Percentiles rank a stretch among this genome's conserved stretches.
These are phyloP conservation scores for Meteorus sp. DNA, from an alignment of 1,140 invertebrate genomes.

Conservation along the genomic window DNA sequence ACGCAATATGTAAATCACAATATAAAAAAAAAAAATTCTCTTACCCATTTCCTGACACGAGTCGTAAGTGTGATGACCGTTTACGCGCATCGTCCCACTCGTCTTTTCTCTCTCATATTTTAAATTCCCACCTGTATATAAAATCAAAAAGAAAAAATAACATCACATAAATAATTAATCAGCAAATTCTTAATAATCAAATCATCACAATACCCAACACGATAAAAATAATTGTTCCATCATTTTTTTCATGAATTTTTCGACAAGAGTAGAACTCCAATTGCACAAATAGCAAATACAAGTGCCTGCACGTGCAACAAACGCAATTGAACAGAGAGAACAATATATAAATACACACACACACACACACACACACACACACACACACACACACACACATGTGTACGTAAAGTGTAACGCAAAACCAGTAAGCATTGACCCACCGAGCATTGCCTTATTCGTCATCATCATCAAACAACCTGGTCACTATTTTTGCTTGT, in stretches of 20 bases:
- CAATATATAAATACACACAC: conserved; percentile 14
- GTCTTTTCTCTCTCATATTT: conserved; percentile 50
- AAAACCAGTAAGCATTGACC: conserved; percentile 57
- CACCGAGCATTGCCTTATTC: conserved; percentile 51
- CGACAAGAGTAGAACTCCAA: no score
- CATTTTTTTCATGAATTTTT: no score
- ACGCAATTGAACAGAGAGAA: no score
- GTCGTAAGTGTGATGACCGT: conserved; percentile 48
- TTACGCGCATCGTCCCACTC: conserved; percentile 51
- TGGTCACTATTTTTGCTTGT: conserved; percentile 37
- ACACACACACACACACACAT: no score
- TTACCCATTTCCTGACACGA: conserved; percentile 55
- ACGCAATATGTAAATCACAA: neutral
- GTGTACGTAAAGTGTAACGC: conserved; percentile 38
- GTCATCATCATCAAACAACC: conserved; percentile 36
- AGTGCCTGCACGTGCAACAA: no score
- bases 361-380: no score
- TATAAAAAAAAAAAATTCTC: conserved; percentile 9
- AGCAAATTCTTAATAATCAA: neutral
- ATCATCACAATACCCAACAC: no score
- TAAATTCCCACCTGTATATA: conserved; percentile 8
- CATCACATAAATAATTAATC: neutral
- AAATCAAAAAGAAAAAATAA: neutral
- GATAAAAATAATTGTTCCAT: no score
- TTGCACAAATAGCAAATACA: no score